phyloP scores from a whole-genome alignment of 2,888 invertebrate species.

The Agrochola litura region DNA sequence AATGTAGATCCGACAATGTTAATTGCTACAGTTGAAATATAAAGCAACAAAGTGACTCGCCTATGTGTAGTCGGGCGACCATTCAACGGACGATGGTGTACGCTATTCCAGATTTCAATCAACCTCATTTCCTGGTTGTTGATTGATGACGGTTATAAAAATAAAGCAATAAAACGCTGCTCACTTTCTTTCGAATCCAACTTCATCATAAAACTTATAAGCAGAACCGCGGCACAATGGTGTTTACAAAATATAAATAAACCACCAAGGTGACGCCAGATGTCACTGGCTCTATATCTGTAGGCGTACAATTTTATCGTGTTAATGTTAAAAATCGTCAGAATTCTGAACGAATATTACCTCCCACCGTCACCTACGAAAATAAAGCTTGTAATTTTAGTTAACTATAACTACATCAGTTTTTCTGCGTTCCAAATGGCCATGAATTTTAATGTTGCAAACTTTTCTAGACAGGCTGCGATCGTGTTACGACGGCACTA shows the following conservation, averaged over 20 bases:
- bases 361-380: constrained; percentile 60
- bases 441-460: constrained; percentile 60
- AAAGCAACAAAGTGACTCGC: background rate
- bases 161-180: constrained; percentile 40
- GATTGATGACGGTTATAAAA: constrained; percentile 55
- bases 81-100: background rate
- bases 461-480: constrained; percentile 52
- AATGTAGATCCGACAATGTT: no score
- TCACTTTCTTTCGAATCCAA: constrained; percentile 56
- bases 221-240: constrained; percentile 48
- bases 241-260: constrained; percentile 72
- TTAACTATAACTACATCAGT: constrained; percentile 55
- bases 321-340: constrained; percentile 48
- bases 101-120: constrained; percentile 16
- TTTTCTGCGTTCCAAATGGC: constrained; percentile 60
- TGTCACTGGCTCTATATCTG: constrained; percentile 76
- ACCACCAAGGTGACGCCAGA: constrained; percentile 74
- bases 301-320: constrained; percentile 69
- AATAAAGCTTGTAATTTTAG: constrained; percentile 59
- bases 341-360: constrained; percentile 38
- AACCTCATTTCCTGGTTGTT: constrained; percentile 35
- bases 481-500: constrained; percentile 50
- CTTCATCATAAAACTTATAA: constrained; percentile 50
- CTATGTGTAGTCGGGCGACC: background rate
- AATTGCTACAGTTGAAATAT: no score